phyloP scores from a whole-genome alignment of 2,888 invertebrate genomes.

The Diplazon laetatorius region DNA sequence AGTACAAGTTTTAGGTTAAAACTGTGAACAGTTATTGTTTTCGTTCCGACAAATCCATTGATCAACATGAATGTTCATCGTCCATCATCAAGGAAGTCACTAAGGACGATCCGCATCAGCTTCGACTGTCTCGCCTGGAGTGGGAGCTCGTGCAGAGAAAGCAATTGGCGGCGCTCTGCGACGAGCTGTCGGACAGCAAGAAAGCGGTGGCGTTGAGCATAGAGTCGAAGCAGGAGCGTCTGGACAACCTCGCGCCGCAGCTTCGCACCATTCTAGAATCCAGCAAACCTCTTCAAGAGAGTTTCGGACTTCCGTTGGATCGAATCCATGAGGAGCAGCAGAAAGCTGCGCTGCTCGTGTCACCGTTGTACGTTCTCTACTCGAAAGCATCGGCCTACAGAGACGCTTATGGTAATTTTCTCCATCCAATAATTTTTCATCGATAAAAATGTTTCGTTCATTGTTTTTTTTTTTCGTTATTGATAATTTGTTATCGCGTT shows the following conservation, averaged over 20 bases:
- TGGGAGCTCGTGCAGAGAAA: conserved; percentile 96
- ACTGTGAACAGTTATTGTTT: too few relatives aligned
- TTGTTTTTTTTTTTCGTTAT: conserved; percentile 7
- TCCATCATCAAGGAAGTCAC: conserved; percentile 87
- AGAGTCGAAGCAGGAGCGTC: conserved; percentile 88
- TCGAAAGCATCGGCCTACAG: conserved; percentile 92
- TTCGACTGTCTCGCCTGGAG: conserved; percentile 93
- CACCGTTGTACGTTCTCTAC: conserved; percentile 93
- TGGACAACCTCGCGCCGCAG: conserved; percentile 93
- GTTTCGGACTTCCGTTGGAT: conserved; percentile 91
- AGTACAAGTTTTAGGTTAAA: conserved; percentile 76
- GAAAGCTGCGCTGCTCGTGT: conserved; percentile 89
- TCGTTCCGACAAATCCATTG: too few relatives aligned
- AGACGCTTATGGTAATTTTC: conserved; percentile 87
- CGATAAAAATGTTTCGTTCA: too few relatives aligned
- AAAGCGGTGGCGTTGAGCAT: conserved; percentile 90
- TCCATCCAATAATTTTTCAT: too few relatives aligned
- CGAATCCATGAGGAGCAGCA: conserved; percentile 90
- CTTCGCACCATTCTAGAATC: conserved; percentile 89
- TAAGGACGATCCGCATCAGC: conserved; percentile 89
- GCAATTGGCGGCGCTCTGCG: conserved; percentile 90
- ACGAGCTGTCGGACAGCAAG: conserved; percentile 89
- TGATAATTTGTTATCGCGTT: conserved; percentile 29
- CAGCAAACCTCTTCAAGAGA: conserved; percentile 95
- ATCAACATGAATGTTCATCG: too few relatives aligned